These are phyloP conservation scores for Neosilurus hyrtlii DNA, from an alignment of 2,797 vertebrate species.

Conservation along the genomic window DNA sequence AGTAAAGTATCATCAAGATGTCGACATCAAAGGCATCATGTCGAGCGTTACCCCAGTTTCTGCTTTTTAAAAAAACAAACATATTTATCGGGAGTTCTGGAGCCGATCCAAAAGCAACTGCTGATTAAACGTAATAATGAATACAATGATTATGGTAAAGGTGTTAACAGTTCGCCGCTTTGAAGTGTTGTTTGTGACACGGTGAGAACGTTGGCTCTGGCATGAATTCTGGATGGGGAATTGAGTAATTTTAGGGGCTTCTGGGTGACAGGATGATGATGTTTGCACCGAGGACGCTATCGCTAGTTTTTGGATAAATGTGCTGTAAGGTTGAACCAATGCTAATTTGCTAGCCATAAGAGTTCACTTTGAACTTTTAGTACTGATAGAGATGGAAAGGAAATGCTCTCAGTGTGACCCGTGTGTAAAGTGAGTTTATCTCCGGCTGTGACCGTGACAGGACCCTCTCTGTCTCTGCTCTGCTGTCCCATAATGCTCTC, in stretches of 20 bases:
- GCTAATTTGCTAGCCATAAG: neutral
- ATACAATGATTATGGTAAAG: neutral
- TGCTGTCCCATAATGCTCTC: neutral
- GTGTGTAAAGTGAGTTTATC: neutral
- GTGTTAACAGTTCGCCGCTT: neutral
- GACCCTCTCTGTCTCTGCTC: conserved; percentile 20
- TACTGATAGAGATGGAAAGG: neutral
- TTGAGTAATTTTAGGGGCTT: too few relatives aligned
- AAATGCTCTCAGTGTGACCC: too few relatives aligned
- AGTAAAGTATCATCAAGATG: neutral
- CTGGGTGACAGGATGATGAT: too few relatives aligned
- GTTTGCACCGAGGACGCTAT: too few relatives aligned
- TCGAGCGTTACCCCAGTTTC: neutral
- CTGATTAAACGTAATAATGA: neutral
- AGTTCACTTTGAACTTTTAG: neutral
- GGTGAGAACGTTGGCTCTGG: neutral
- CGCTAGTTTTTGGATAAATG: neutral
- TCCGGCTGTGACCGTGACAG: neutral
- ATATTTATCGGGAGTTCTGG: neutral
- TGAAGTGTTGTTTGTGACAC: neutral
- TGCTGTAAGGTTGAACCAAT: too few relatives aligned
- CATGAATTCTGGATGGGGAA: too few relatives aligned
- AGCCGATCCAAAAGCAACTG: neutral
- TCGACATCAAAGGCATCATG: neutral
- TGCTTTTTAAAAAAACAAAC: neutral